A percentile compares a stretch with the other conserved stretches of the same genome.
These are phyloP conservation scores for Myotis vivesi DNA, from an alignment of 2,797 vertebrate genomes.

Conservation along the genomic window DNA sequence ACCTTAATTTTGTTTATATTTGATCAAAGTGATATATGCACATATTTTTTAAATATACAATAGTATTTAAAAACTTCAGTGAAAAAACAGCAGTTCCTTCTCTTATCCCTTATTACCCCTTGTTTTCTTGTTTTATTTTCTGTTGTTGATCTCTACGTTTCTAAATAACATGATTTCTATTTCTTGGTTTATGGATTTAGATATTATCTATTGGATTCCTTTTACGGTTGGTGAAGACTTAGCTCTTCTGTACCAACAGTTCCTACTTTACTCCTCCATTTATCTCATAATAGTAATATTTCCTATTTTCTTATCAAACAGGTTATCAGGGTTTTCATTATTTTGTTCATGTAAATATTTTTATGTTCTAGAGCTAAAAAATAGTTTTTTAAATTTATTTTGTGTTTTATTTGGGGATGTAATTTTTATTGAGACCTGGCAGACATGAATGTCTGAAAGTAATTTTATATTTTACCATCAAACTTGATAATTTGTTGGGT, in stretches of 20 bases:
- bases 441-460: background rate
- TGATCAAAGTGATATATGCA: background rate
- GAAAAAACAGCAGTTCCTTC: background rate
- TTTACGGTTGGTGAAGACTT: background rate
- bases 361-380: background rate
- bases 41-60: background rate
- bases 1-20: background rate
- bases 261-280: background rate
- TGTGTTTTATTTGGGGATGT: background rate
- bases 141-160: background rate
- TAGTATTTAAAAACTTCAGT: background rate
- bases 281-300: background rate
- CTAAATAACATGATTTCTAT: background rate
- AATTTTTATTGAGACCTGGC: background rate
- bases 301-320: background rate
- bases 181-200: background rate
- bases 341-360: background rate
- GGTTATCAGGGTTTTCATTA: background rate
- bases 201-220: background rate
- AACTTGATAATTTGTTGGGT: background rate
- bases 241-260: background rate
- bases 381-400: background rate
- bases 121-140: conserved; percentile 11
- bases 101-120: background rate
- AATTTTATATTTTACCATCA: background rate